Conservation (phyloP, 1,140 invertebrate species). For the Oedothorax gibbosus region DNA sequence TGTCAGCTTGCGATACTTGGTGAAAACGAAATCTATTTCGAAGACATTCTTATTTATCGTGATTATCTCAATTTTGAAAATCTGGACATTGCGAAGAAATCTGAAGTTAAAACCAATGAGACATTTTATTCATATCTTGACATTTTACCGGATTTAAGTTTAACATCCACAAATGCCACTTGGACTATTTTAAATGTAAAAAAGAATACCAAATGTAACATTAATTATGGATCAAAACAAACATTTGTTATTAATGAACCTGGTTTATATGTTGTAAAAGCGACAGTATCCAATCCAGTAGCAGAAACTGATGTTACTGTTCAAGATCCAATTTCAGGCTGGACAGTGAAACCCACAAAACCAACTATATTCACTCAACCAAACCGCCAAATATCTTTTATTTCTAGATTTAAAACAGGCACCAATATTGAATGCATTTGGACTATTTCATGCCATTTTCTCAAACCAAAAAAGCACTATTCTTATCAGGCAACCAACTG, state of each 20-base stretch:
- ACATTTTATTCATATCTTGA: background rate
- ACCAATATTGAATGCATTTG: conserved; percentile 18
- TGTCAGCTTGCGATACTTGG: background rate
- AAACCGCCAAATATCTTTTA: background rate
- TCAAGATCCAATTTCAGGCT: background rate
- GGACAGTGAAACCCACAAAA: background rate
- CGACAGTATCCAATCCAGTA: background rate
- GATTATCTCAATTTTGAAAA: background rate
- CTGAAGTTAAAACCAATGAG: background rate
- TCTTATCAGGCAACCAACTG: background rate
- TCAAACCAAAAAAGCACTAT: background rate
- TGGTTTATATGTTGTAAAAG: background rate
- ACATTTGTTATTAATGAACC: background rate
- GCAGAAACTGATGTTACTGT: background rate
- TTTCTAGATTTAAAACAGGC: background rate
- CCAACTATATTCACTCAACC: conserved; percentile 7
- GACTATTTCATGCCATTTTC: background rate
- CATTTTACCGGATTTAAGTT: background rate
- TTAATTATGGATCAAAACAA: background rate
- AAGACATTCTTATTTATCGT: background rate
- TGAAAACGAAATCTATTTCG: background rate
- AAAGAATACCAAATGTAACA: background rate
- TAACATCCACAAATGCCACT: too few relatives aligned
- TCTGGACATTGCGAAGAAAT: background rate
- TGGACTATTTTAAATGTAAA: background rate